Evolutionary conservation across 2,797 vertebrate genomes (phyloP).

Genomic region (Gadopsis marmoratus): DNA sequence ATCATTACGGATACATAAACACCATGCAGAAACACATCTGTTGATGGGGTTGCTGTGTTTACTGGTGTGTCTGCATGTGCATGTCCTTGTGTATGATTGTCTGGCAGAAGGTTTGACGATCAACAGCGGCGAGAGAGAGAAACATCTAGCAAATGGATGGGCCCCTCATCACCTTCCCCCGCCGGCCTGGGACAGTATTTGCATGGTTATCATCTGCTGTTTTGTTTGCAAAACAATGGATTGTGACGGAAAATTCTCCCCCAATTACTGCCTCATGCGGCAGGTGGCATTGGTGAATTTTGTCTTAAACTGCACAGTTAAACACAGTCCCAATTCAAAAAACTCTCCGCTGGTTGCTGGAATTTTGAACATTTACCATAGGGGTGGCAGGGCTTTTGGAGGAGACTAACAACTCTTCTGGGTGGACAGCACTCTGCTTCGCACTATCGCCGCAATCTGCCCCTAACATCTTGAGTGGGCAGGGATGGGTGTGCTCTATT

Average conservation of each 20-base stretch:
- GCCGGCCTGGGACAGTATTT: slow-evolving; percentile 27
- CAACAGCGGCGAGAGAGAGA: slow-evolving; percentile 24
- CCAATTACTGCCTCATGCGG: slow-evolving; percentile 34
- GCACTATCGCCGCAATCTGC: slow-evolving; percentile 62
- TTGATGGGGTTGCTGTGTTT: neutral
- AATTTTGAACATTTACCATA: neutral
- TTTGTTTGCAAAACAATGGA: slow-evolving; percentile 55
- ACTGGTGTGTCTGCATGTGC: neutral
- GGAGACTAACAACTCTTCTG: slow-evolving; percentile 29
- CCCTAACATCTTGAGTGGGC: slow-evolving; percentile 69
- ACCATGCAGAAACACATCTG: slow-evolving; percentile 1
- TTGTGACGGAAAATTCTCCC: slow-evolving; percentile 35
- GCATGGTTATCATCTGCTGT: slow-evolving; percentile 41
- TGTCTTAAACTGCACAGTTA: slow-evolving; percentile 35
- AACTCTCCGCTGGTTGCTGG: slow-evolving; percentile 27
- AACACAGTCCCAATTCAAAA: slow-evolving; percentile 27
- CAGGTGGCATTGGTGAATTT: slow-evolving; percentile 27
- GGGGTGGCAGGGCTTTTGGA: slow-evolving; percentile 21
- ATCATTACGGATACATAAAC: slow-evolving; percentile 21
- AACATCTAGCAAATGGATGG: slow-evolving; percentile 29
- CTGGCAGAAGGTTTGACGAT: slow-evolving; percentile 25
- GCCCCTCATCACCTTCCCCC: slow-evolving; percentile 13
- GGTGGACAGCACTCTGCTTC: slow-evolving; percentile 24
- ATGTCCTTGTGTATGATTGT: slow-evolving; percentile 17
- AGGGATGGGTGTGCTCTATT: slow-evolving; percentile 77